phyloP scores from a whole-genome alignment of 92 coral and sea anemone species.

The Anthopleura xanthogrammica region DNA sequence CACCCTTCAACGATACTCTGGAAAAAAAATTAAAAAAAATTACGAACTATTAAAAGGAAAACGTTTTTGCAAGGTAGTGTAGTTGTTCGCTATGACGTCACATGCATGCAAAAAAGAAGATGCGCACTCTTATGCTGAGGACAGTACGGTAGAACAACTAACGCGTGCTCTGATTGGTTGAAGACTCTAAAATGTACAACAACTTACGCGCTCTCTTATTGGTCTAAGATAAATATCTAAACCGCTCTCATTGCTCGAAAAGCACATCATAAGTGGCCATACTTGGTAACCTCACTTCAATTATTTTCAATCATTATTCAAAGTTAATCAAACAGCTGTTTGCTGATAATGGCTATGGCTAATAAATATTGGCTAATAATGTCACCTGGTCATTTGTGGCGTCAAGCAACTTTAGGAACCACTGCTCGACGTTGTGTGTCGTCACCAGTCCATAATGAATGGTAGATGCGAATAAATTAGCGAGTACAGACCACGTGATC shows the following conservation, averaged over 20 bases:
- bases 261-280: background rate
- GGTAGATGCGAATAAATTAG: conserved; percentile 25
- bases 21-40: background rate
- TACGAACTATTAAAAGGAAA: too few relatives aligned
- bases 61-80: too few relatives aligned
- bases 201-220: too few relatives aligned
- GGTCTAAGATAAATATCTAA: background rate
- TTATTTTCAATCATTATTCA: background rate
- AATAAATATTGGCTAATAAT: background rate
- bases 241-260: too few relatives aligned
- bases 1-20: background rate
- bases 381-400: conserved; percentile 47
- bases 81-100: too few relatives aligned
- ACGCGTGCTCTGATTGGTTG: background rate
- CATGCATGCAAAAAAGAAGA: too few relatives aligned
- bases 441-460: conserved; percentile 23
- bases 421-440: conserved; percentile 40
- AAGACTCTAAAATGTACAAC: background rate
- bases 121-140: background rate
- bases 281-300: background rate
- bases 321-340: background rate
- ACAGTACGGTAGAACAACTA: background rate
- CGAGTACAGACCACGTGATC: conserved; percentile 50
- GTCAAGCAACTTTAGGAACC: conserved; percentile 43
- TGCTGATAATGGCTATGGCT: background rate